Evolutionary conservation across 2,888 invertebrate genomes (phyloP).

Genomic region (Charanyca ferruginea): DNA sequence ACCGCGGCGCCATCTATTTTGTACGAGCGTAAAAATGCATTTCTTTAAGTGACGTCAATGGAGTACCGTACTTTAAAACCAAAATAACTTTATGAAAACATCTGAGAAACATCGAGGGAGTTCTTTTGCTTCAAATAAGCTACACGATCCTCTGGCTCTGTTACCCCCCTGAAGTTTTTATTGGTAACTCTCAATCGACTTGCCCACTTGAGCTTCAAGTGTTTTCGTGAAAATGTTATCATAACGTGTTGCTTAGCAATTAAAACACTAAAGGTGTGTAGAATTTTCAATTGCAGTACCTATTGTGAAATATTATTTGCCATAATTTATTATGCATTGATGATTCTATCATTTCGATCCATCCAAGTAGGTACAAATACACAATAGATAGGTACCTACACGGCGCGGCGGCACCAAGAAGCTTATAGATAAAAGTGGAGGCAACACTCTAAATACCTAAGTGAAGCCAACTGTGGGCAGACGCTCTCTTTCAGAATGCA

Average conservation of each 20-base stretch:
- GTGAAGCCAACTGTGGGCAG: too few relatives aligned
- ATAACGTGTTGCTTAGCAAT: constrained; percentile 20
- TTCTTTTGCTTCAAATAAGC: constrained; percentile 26
- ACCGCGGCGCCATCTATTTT: constrained; percentile 39
- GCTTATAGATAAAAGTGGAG: too few relatives aligned
- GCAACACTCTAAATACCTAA: too few relatives aligned
- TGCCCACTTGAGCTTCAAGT: constrained; percentile 3
- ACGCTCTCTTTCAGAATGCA: too few relatives aligned
- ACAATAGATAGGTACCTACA: not conserved
- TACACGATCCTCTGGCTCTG: constrained; percentile 3
- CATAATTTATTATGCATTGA: constrained; percentile 5
- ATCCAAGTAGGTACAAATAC: not conserved
- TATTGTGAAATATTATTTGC: not conserved
- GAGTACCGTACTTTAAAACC: constrained; percentile 9
- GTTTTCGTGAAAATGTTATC: not conserved
- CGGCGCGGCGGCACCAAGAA: not conserved
- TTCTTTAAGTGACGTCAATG: constrained; percentile 35
- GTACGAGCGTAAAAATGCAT: not conserved
- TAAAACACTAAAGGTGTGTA: not conserved
- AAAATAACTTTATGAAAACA: constrained; percentile 24
- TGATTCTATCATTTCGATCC: constrained; percentile 16
- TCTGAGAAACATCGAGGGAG: constrained; percentile 42
- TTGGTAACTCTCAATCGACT: constrained; percentile 7
- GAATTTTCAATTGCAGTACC: not conserved
- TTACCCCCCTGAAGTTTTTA: constrained; percentile 44